Evolutionary conservation across 2,113 vertebrate species (phyloP), one percentile per base, ranked within the genome.

Genomic region (Psilopogon haemacephalus): DNA sequence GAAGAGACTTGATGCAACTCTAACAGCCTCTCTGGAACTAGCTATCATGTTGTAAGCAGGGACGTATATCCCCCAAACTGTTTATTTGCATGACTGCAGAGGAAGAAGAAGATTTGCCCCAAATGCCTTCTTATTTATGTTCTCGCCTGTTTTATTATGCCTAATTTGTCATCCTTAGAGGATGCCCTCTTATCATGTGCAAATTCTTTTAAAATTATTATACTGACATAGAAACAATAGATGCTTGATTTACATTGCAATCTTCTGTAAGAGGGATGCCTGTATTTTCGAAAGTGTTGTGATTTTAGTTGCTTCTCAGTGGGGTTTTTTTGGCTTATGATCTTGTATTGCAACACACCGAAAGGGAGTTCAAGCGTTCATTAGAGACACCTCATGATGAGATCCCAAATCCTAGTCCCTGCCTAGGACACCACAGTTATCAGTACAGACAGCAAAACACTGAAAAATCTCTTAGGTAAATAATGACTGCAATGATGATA

Each of bases 171-270:
- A 91, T 92, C 88, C 89, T 95, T 91, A 94, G 86, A 92, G 89
- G 75, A 94, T 92, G 93, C 56, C 56, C 48, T 93, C 78, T 85
- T 95, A 94, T 82, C 64, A 65, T 94, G 86, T 87, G 78, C 40
- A 95, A 96, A 89, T 91, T 94, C 74, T 92, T 93, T 92, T 94
- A 15, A 95, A 97, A 95, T 97, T 92, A 95, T 95, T 94, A 79
- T 76, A 93, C 88, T 90, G 83, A 94, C 86, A 89, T 9, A 78
- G 89, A 93, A 97, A 95, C 95, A 95, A 93, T 92, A 96, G 90
- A 56, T 78, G 74, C 87, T 71, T 93, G 95, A 94, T 97, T 96
- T 96, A 92, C 94, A 58, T 67, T 84, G 74, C 93, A 95, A 96
- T 96, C 80, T 93, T 86, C 13, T 0, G 67, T 93, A 85, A 95